Percentiles rank a stretch among this genome's conserved stretches.
These are phyloP conservation scores for Turritopsis dohrnii DNA, from an alignment of 30 jellyfish, hydroid and myxozoan species.

Conservation along the genomic window DNA sequence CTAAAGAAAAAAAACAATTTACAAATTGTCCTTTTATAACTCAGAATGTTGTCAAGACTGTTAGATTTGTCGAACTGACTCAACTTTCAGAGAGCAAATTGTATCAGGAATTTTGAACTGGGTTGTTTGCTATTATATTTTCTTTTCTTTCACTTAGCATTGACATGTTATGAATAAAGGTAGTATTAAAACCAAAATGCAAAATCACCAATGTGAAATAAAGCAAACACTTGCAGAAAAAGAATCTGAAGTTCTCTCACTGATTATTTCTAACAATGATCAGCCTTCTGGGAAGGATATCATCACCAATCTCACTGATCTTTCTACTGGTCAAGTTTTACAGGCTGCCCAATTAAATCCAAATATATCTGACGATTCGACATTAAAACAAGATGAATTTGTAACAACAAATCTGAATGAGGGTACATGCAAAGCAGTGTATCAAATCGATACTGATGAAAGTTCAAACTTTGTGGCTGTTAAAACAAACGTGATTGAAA, in stretches of 20 bases:
- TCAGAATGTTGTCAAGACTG: too few species aligned
- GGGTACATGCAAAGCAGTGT: background rate
- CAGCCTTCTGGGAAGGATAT: background rate
- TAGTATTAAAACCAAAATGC: background rate
- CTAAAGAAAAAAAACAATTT: too few species aligned
- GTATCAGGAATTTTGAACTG: too few species aligned
- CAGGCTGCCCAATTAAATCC: background rate
- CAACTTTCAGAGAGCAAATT: too few species aligned
- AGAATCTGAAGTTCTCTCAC: slow-evolving; percentile 20
- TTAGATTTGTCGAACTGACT: too few species aligned
- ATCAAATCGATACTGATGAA: background rate
- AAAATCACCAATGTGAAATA: background rate
- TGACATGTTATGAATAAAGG: background rate
- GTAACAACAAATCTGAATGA: background rate
- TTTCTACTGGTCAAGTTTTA: background rate
- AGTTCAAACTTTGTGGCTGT: background rate
- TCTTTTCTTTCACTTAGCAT: background rate
- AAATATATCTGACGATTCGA: background rate
- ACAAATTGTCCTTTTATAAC: too few species aligned
- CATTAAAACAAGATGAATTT: background rate
- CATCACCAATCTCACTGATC: background rate
- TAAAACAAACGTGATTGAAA: background rate
- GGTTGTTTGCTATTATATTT: background rate
- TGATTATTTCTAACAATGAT: slow-evolving; percentile 12
- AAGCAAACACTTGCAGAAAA: slow-evolving; percentile 20